Percentiles rank a stretch among this genome's conserved stretches.
phyloP scores from a whole-genome alignment of 2,888 invertebrate genomes.

The Cantharis flavilabris region DNA sequence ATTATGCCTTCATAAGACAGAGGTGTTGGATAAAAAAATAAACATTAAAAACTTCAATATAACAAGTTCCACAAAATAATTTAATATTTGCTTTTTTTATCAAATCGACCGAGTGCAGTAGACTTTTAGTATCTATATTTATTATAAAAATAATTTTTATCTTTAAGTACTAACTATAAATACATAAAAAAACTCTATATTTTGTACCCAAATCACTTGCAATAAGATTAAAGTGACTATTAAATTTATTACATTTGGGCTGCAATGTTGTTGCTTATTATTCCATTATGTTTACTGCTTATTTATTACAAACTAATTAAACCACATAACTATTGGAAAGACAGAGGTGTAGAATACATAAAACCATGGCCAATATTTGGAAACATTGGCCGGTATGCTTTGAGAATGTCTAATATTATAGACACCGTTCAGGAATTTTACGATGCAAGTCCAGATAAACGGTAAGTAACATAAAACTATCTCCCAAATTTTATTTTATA shows the following conservation, averaged over 20 bases:
- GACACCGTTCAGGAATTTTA: background rate
- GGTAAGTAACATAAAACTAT: background rate
- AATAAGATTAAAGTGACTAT: too few species aligned
- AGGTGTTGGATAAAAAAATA: too few species aligned
- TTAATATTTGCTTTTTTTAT: too few species aligned
- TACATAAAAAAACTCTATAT: too few species aligned
- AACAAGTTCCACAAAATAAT: too few species aligned
- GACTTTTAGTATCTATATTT: too few species aligned
- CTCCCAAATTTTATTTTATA: background rate
- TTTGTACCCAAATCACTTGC: too few species aligned
- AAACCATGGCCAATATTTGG: background rate
- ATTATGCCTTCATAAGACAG: too few species aligned
- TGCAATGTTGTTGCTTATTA: background rate
- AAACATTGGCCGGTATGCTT: background rate
- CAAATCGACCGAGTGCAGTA: too few species aligned
- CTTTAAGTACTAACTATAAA: too few species aligned
- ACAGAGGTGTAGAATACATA: background rate
- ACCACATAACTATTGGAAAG: background rate
- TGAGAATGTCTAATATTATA: background rate
- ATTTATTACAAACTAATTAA: background rate
- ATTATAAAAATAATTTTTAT: too few species aligned
- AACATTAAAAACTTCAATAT: too few species aligned
- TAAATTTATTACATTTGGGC: background rate
- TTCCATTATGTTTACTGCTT: background rate
- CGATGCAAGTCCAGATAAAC: background rate